These are phyloP conservation scores for Cantharis nigra DNA, from an alignment of 2,888 invertebrate species.

Conservation along the genomic window DNA sequence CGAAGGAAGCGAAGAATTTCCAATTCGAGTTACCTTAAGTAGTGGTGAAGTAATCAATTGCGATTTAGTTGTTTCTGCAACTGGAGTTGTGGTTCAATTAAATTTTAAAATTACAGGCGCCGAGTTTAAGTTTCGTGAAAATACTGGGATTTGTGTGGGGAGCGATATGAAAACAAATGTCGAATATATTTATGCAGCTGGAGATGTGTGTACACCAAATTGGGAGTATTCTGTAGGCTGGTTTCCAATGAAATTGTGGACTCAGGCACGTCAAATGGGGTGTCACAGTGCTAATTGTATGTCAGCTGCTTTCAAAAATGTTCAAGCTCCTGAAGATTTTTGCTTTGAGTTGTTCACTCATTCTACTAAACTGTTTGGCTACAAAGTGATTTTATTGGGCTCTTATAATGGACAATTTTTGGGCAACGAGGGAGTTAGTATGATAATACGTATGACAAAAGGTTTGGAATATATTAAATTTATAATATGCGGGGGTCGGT, in stretches of 20 bases:
- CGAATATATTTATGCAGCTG: constrained; percentile 86
- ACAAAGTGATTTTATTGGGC: constrained; percentile 89
- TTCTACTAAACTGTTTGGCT: constrained; percentile 92
- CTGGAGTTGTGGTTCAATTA: constrained; percentile 81
- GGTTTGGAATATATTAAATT: constrained; percentile 85
- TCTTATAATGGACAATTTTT: constrained; percentile 92
- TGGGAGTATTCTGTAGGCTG: constrained; percentile 82
- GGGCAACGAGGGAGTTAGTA: constrained; percentile 76
- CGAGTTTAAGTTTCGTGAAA: constrained; percentile 60
- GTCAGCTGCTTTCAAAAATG: constrained; percentile 65
- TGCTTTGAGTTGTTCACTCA: constrained; percentile 98
- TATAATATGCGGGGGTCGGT: constrained; percentile 77
- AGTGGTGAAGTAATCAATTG: constrained; percentile 75
- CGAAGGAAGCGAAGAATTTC: constrained; percentile 58
- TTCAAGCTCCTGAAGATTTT: constrained; percentile 83
- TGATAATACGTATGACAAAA: constrained; percentile 82
- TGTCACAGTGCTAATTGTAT: constrained; percentile 91
- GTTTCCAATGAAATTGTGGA: constrained; percentile 97
- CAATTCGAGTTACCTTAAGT: constrained; percentile 73
- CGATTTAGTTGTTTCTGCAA: constrained; percentile 94
- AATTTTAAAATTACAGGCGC: constrained; percentile 61
- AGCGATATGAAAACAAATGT: constrained; percentile 83
- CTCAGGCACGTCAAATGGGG: constrained; percentile 98
- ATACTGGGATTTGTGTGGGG: constrained; percentile 87
- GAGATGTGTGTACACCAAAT: constrained; percentile 87